phyloP scores from a whole-genome alignment of 2,113 vertebrate species.

The Arvicanthis niloticus region DNA sequence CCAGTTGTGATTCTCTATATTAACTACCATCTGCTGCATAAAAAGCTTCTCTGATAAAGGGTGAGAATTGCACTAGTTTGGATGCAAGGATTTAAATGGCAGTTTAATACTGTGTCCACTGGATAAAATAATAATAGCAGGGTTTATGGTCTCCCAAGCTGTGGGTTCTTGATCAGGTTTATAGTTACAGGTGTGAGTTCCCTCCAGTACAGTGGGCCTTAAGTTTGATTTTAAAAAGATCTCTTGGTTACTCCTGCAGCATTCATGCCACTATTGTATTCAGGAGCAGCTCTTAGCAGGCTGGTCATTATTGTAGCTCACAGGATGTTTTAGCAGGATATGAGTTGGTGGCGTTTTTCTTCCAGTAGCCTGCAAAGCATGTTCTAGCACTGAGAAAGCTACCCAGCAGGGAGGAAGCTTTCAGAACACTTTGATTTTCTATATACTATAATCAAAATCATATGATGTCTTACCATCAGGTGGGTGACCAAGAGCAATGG shows the following conservation, averaged over 20 bases:
- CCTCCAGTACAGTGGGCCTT: background rate
- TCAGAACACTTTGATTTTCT: background rate
- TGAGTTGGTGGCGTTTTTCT: background rate
- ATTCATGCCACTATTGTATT: background rate
- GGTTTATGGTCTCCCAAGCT: background rate
- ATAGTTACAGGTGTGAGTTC: background rate
- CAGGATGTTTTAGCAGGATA: background rate
- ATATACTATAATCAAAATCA: background rate
- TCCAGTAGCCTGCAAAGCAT: background rate
- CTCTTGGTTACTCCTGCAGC: background rate
- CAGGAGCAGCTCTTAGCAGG: background rate
- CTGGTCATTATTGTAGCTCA: background rate
- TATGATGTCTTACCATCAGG: background rate
- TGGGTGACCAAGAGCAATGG: background rate
- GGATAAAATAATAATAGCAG: background rate
- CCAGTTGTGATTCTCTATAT: background rate
- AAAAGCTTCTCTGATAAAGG: background rate
- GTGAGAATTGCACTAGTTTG: background rate
- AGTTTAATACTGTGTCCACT: background rate
- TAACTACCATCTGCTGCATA: background rate
- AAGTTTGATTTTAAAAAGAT: background rate
- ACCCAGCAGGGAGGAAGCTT: background rate
- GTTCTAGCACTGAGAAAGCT: background rate
- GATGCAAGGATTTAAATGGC: background rate
- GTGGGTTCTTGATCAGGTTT: background rate